A percentile compares a stretch with the other conserved stretches of the same genome.
Conservation (phyloP, 1,140 invertebrate species). For the Maconellicoccus hirsutus region DNA sequence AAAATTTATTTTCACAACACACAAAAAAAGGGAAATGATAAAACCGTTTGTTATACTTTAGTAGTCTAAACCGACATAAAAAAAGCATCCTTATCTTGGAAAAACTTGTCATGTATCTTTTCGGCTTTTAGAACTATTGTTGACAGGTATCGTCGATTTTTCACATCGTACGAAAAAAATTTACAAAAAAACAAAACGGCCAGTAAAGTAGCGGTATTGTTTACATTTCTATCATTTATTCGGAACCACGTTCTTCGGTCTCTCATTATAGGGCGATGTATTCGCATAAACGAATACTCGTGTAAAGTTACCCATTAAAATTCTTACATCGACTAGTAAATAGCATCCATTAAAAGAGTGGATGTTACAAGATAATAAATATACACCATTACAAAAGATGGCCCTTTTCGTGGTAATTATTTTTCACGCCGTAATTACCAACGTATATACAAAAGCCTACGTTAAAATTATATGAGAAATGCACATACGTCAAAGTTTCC, state of each 20-base stretch:
- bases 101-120: no score
- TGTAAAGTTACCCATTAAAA: slow-evolving; percentile 1
- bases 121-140: no score
- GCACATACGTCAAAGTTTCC: neutral
- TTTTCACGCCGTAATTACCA: neutral
- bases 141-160: no score
- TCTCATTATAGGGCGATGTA: neutral
- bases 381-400: neutral
- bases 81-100: no score
- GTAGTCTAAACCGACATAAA: no score
- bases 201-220: neutral
- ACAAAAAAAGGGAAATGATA: no score
- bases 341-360: neutral
- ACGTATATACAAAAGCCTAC: neutral
- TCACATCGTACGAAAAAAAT: neutral
- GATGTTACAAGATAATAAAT: slow-evolving; percentile 9
- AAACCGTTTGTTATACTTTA: no score
- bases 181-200: neutral
- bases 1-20: no score
- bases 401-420: neutral
- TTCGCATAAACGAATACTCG: slow-evolving; percentile 3
- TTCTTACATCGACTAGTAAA: slow-evolving; percentile 4
- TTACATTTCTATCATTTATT: neutral
- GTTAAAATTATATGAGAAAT: neutral
- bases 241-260: neutral